These are phyloP conservation scores for Mus spretus DNA, from an alignment of 2,797 vertebrate species.

Conservation along the genomic window DNA sequence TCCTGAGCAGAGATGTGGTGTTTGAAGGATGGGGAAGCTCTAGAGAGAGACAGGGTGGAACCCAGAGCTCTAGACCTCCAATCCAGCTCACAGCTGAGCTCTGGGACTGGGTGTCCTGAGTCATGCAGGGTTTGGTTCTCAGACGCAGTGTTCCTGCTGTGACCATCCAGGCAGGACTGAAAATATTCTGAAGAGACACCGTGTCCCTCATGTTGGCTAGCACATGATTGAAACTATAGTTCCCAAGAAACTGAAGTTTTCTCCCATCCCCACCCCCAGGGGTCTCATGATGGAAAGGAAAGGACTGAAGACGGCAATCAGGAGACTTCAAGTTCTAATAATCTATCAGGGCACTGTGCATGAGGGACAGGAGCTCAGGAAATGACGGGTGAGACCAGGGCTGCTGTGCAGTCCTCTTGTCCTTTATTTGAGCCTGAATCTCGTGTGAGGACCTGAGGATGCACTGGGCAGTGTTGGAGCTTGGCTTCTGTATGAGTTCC, in stretches of 20 bases:
- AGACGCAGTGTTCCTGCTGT: not conserved
- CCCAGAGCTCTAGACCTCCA: not conserved
- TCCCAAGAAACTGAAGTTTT: not conserved
- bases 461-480: not conserved
- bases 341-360: not conserved
- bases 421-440: not conserved
- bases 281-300: not conserved
- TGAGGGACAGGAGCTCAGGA: not conserved
- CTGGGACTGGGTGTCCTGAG: not conserved
- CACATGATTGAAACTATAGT: not conserved
- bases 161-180: not conserved
- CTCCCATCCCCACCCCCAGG: not conserved
- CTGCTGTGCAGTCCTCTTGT: not conserved
- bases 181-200: not conserved
- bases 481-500: not conserved
- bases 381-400: not conserved
- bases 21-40: not conserved
- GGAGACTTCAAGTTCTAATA: not conserved
- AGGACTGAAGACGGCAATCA: not conserved
- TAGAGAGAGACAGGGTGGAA: not conserved
- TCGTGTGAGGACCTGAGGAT: not conserved
- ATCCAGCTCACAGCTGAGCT: not conserved
- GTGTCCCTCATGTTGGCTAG: not conserved
- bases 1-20: not conserved
- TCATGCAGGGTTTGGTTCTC: accelerated